These are phyloP conservation scores for Danio rerio DNA, from an alignment of 2,113 vertebrate genomes.

Conservation along the genomic window DNA sequence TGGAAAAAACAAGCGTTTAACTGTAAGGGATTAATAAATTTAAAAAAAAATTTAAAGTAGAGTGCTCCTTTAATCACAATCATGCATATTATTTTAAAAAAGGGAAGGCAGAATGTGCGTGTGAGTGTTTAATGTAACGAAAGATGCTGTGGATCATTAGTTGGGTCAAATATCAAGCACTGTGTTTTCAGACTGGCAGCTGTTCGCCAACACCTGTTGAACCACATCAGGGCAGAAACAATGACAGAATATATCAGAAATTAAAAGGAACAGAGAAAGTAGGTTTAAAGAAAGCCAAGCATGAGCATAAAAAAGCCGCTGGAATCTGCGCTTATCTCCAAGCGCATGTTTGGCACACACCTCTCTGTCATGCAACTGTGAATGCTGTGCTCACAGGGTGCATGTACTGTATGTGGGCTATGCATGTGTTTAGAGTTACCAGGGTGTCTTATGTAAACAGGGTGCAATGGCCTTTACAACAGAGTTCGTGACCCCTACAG, in stretches of 20 bases:
- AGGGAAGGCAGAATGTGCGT: neutral
- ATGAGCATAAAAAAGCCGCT: neutral
- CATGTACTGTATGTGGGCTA: conserved; percentile 11
- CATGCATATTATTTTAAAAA: neutral
- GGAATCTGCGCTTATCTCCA: conserved; percentile 10
- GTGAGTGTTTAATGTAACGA: conserved; percentile 7
- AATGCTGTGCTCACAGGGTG: neutral
- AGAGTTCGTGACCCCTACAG: neutral
- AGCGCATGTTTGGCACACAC: neutral
- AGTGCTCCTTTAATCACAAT: neutral
- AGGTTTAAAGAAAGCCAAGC: neutral
- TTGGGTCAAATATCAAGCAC: conserved; percentile 21
- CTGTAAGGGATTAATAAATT: too few relatives aligned
- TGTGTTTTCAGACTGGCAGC: conserved; percentile 21
- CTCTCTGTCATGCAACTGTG: conserved; percentile 3
- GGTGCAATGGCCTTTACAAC: neutral
- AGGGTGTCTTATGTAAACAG: neutral
- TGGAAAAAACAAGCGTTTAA: too few relatives aligned
- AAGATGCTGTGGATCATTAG: conserved; percentile 17
- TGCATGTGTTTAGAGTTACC: conserved; percentile 27
- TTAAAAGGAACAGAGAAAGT: neutral
- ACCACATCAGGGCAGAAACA: conserved; percentile 8
- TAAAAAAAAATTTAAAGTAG: too few relatives aligned
- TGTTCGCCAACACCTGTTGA: conserved; percentile 19
- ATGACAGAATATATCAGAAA: neutral